Base-by-base conservation (phyloP, 2,797 vertebrate species). In the Calcarius lapponicus region DNA sequence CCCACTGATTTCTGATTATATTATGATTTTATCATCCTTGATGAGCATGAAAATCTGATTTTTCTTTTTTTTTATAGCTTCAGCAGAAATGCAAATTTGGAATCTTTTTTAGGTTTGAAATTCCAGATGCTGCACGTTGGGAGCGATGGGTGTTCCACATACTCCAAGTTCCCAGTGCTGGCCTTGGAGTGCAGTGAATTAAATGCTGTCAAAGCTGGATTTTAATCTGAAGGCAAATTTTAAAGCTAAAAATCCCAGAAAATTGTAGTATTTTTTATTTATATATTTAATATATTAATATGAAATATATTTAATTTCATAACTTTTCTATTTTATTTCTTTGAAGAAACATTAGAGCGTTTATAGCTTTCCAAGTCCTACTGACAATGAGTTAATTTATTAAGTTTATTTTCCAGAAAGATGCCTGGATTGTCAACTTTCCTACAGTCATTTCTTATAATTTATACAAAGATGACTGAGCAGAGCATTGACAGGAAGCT, bases 41-140 rank as follows among this genome's bases (percentile, higher is more conserved):
- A 24, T 28, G 34, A 61, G 26, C n/a, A 26, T 7, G 40, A 73
- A 62, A 90, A 60, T 54, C 26, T 61, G 54, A 7, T 76, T 75
- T 69, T 73, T 22, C 34, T 69, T 53, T 28, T 34, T 34, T 31
- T 79, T 78, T 75, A 5, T 40, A 19, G 32, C 57, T 43, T 64
- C 48, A 53, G 19, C 48, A 80, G 78, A 82, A 92, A 79, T 45
- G n/a, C 29, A 88, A 66, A 75, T 65, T 51, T 26, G 57, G 34
- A 40, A 12, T 29, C 24, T 88, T 32, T n/a, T 34, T n/a, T 4
- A 9, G 31, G 24, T 48, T 21, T 47, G 80, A 48, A 90, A 70
- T 60, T 40, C 36, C 17, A 24, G 40, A 31, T 78, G 2, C 7
- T 66, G 14, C 28, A 6, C 0, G 0, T 50, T 84, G 69, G 65